phyloP scores from a whole-genome alignment of 2,113 vertebrate genomes.

The Gadus chalcogrammus region DNA sequence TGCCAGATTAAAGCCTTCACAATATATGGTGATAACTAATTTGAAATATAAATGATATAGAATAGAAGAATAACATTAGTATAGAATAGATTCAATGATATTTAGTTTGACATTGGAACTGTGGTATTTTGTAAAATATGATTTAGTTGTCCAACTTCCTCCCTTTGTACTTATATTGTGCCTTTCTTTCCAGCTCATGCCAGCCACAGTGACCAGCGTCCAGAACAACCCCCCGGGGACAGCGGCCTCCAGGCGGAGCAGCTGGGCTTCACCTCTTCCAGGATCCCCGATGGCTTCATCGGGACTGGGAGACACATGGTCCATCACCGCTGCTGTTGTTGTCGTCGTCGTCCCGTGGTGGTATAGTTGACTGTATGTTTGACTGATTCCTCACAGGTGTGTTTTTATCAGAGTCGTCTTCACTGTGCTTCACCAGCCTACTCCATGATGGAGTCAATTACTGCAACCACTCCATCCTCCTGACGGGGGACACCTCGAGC shows the following conservation, averaged over 20 bases:
- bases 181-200: conserved; percentile 13
- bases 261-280: conserved; percentile 20
- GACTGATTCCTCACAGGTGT: not conserved
- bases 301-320: not conserved
- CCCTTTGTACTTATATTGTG: no score
- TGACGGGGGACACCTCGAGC: conserved; percentile 9
- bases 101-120: no score
- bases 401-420: conserved; percentile 19
- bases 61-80: no score
- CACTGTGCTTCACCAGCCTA: conserved; percentile 5
- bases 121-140: no score
- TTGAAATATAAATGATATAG: no score
- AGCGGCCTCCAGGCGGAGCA: not conserved
- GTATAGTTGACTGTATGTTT: no score
- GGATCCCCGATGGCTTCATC: conserved; percentile 9
- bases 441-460: conserved; percentile 25
- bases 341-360: no score
- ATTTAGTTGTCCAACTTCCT: no score
- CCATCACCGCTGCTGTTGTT: not conserved
- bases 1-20: no score
- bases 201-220: conserved; percentile 2
- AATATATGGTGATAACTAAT: no score
- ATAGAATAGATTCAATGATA: no score
- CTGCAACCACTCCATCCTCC: conserved; percentile 37
- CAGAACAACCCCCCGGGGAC: conserved; percentile 26